Evolutionary conservation across 2,888 invertebrate genomes (phyloP).

Genomic region (Netelia fuscicornis): DNA sequence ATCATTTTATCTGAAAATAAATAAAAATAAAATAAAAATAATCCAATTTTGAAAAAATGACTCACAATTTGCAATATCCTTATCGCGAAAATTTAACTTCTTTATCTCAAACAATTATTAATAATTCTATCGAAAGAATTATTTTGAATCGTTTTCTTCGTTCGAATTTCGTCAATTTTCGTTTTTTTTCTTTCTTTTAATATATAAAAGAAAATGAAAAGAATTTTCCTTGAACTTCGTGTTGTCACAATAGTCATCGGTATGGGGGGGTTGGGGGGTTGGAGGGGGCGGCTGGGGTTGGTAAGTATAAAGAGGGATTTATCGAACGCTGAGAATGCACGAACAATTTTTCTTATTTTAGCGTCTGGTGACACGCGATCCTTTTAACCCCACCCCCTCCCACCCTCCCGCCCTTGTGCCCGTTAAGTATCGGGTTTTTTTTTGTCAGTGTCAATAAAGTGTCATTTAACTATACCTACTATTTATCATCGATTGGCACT

Average conservation of each 20-base stretch:
- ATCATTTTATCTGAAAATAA: not conserved
- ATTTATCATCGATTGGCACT: constrained; percentile 55
- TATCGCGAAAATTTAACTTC: not conserved
- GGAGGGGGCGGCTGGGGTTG: not conserved
- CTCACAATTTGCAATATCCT: not conserved
- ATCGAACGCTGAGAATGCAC: constrained; percentile 25
- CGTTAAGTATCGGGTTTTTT: constrained; percentile 30
- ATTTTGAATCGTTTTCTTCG: not conserved
- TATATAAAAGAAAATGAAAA: too few species aligned
- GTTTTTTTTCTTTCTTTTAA: not conserved
- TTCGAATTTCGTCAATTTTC: constrained; percentile 28
- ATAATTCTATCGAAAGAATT: not conserved
- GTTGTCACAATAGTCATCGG: not conserved
- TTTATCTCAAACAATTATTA: not conserved
- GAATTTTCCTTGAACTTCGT: not conserved
- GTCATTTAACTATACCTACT: constrained; percentile 53
- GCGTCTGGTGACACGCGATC: constrained; percentile 22
- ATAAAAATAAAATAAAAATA: not conserved
- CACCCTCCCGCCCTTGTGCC: constrained; percentile 1
- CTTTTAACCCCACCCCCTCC: constrained; percentile 1
- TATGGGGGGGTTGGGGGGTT: not conserved
- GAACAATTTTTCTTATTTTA: constrained; percentile 16
- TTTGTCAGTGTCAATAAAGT: constrained; percentile 57
- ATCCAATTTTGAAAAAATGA: not conserved
- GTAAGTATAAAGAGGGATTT: constrained; percentile 6